These are phyloP conservation scores for Crocallis elinguaria DNA, from an alignment of 2,888 invertebrate genomes.

Conservation along the genomic window DNA sequence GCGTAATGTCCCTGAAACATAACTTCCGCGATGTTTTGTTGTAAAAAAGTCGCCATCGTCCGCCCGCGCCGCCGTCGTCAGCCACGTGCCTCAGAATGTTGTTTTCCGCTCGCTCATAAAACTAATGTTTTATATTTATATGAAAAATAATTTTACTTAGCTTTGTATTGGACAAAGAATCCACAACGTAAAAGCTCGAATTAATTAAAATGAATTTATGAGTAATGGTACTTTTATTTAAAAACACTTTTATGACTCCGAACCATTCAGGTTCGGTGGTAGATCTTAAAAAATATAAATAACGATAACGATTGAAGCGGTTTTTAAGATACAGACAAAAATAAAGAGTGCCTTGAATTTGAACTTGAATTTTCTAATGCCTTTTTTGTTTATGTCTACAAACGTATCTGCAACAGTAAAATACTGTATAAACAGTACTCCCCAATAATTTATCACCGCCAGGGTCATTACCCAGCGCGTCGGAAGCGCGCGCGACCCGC, in stretches of 20 bases:
- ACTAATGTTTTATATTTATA: conserved; percentile 40
- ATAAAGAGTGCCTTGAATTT: too few species aligned
- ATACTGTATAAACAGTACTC: neutral
- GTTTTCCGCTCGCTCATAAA: conserved; percentile 47
- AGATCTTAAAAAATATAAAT: too few species aligned
- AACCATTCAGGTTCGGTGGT: too few species aligned
- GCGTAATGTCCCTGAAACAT: conserved; percentile 73
- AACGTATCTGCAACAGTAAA: neutral
- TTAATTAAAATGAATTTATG: too few species aligned
- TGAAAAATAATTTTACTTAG: too few species aligned
- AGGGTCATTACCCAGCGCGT: conserved; percentile 29
- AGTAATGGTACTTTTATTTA: too few species aligned
- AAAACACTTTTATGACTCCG: too few species aligned
- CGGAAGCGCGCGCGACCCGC: conserved; percentile 27
- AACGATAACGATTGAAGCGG: too few species aligned
- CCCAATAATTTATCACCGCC: conserved; percentile 17
- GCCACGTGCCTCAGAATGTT: conserved; percentile 42
- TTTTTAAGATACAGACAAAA: too few species aligned
- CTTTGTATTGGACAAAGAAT: too few species aligned
- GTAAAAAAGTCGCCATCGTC: conserved; percentile 65
- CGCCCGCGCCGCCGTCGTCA: conserved; percentile 42
- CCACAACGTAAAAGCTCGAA: too few species aligned
- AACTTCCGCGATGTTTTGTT: conserved; percentile 78
- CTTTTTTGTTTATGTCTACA: neutral
- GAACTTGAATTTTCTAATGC: neutral